Conservation (phyloP, 2,113 vertebrate genomes). For the Dissostichus mawsoni region DNA sequence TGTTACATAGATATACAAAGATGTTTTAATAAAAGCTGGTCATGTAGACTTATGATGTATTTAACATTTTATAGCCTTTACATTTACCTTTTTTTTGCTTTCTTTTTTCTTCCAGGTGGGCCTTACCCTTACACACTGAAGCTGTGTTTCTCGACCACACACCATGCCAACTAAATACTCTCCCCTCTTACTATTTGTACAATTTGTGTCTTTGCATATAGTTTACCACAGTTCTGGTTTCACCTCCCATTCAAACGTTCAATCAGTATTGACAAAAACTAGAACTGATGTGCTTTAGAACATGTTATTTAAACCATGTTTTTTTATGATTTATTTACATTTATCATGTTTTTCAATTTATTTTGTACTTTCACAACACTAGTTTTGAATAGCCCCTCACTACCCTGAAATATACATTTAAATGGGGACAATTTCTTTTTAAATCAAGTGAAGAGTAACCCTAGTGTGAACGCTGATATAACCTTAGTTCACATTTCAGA, state of each 20-base stretch:
- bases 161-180: constrained; percentile 89
- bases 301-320: constrained; percentile 52
- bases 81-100: not conserved
- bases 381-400: constrained; percentile 24
- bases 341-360: constrained; percentile 40
- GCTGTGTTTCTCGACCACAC: constrained; percentile 94
- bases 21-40: not conserved
- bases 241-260: constrained; percentile 29
- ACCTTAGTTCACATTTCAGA: constrained; percentile 18
- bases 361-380: constrained; percentile 60
- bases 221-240: constrained; percentile 46
- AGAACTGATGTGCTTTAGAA: constrained; percentile 55
- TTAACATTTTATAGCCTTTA: not conserved
- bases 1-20: not conserved
- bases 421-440: constrained; percentile 44
- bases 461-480: constrained; percentile 11
- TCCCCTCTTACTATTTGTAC: constrained; percentile 43
- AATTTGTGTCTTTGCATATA: constrained; percentile 55
- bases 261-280: constrained; percentile 50
- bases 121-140: constrained; percentile 95
- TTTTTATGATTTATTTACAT: constrained; percentile 63
- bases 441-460: constrained; percentile 58
- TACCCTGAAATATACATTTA: constrained; percentile 22
- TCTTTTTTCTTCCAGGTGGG: constrained; percentile 82
- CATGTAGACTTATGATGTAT: not conserved